phyloP scores from a whole-genome alignment of 2,888 invertebrate species.

The Drosophila austrosaltans region DNA sequence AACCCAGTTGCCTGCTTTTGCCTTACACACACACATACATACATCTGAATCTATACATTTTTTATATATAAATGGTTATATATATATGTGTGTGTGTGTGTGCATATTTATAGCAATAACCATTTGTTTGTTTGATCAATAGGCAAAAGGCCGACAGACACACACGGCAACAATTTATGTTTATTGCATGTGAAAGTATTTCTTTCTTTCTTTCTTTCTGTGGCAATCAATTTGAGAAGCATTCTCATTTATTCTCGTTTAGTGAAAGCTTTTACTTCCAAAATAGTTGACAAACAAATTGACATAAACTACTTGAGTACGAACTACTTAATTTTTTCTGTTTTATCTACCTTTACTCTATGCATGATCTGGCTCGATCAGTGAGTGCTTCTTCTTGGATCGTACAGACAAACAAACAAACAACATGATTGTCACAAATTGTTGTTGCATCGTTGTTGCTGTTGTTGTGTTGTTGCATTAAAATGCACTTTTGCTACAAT shows the following conservation, averaged over 20 bases:
- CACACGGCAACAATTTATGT: conserved; percentile 40
- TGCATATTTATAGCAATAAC: conserved; percentile 26
- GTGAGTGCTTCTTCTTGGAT: no score
- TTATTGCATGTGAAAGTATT: conserved; percentile 70
- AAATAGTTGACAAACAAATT: conserved; percentile 53
- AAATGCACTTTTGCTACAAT: conserved; percentile 63
- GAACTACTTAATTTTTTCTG: conserved; percentile 22
- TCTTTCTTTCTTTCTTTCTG: conserved; percentile 5
- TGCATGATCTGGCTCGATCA: conserved; percentile 49
- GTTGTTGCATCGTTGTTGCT: conserved; percentile 52
- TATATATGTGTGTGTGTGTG: conserved; percentile 15
- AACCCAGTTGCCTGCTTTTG: conserved; percentile 54
- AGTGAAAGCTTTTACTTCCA: conserved; percentile 64
- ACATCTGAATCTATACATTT: background rate
- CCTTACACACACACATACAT: conserved; percentile 15
- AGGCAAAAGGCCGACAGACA: conserved; percentile 23
- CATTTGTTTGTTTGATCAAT: conserved; percentile 56
- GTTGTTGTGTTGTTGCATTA: conserved; percentile 39
- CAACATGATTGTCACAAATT: conserved; percentile 74
- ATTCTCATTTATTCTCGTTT: conserved; percentile 66
- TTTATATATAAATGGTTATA: conserved; percentile 4
- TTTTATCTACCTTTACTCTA: conserved; percentile 54
- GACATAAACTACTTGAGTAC: background rate
- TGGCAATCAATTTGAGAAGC: conserved; percentile 54
- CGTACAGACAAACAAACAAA: conserved; percentile 38